phyloP scores from a whole-genome alignment of 2,888 invertebrate species.

The Diadegma fenestrale region DNA sequence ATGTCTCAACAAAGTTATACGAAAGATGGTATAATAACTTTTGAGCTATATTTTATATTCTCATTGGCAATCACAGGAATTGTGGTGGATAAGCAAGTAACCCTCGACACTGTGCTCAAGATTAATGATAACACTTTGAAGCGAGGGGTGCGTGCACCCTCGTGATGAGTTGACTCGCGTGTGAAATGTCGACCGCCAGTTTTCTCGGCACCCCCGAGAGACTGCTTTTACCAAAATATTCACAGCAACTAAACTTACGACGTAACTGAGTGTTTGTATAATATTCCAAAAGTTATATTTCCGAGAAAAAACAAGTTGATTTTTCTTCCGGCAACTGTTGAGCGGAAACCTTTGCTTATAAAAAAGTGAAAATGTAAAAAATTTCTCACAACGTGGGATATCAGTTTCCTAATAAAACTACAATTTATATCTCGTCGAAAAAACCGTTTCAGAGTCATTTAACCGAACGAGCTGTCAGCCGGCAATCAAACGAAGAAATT shows the following conservation, averaged over 20 bases:
- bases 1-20: neutral
- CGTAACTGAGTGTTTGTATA: conserved; percentile 38
- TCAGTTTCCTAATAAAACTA: neutral
- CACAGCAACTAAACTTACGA: conserved; percentile 15
- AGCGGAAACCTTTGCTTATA: neutral
- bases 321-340: neutral
- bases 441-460: neutral
- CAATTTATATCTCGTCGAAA: conserved; percentile 25
- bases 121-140: conserved; percentile 58
- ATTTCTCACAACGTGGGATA: conserved; percentile 11
- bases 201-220: conserved; percentile 42
- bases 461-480: conserved; percentile 3
- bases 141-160: conserved; percentile 57
- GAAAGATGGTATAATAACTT: neutral
- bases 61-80: conserved; percentile 21
- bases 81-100: conserved; percentile 31
- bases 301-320: conserved; percentile 24
- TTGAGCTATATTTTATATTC: conserved; percentile 1
- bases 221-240: conserved; percentile 41
- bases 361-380: neutral
- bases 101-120: conserved; percentile 37
- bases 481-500: conserved; percentile 4
- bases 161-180: conserved; percentile 57
- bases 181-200: conserved; percentile 40
- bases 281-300: conserved; percentile 19